Conservation (phyloP, 2,888 invertebrate genomes). For the Xestobium rufovillosum region DNA sequence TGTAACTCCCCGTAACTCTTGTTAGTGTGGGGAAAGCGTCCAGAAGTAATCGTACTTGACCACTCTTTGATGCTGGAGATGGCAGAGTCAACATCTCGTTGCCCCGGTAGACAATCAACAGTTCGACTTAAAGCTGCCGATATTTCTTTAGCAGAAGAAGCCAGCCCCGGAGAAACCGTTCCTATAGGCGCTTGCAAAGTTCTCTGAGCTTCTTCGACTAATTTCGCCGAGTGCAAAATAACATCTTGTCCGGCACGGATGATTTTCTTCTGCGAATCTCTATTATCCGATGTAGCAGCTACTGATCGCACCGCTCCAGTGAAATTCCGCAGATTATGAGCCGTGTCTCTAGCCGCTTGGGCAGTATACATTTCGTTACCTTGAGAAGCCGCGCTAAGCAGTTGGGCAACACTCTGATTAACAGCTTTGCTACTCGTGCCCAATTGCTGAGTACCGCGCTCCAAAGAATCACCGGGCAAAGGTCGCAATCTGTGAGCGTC, state of each 20-base stretch:
- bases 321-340: slow-evolving; percentile 66
- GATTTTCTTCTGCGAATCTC: slow-evolving; percentile 49
- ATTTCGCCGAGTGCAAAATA: slow-evolving; percentile 64
- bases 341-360: slow-evolving; percentile 74
- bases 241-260: slow-evolving; percentile 72
- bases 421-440: slow-evolving; percentile 65
- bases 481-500: slow-evolving; percentile 65
- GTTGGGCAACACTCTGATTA: slow-evolving; percentile 74
- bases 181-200: slow-evolving; percentile 60
- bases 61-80: slow-evolving; percentile 74
- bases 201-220: slow-evolving; percentile 77
- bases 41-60: slow-evolving; percentile 62
- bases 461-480: slow-evolving; percentile 61
- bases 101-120: slow-evolving; percentile 84
- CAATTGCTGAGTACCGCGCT: slow-evolving; percentile 52
- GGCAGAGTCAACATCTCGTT: slow-evolving; percentile 87
- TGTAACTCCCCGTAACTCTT: slow-evolving; percentile 76
- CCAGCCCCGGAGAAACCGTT: slow-evolving; percentile 56
- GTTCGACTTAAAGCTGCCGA: slow-evolving; percentile 53
- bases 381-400: slow-evolving; percentile 78
- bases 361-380: slow-evolving; percentile 75
- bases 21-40: slow-evolving; percentile 67
- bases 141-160: slow-evolving; percentile 67
- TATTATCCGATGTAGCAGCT: slow-evolving; percentile 60
- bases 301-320: slow-evolving; percentile 67